phyloP scores from a whole-genome alignment of 2,113 vertebrate genomes.

The Limanda limanda region DNA sequence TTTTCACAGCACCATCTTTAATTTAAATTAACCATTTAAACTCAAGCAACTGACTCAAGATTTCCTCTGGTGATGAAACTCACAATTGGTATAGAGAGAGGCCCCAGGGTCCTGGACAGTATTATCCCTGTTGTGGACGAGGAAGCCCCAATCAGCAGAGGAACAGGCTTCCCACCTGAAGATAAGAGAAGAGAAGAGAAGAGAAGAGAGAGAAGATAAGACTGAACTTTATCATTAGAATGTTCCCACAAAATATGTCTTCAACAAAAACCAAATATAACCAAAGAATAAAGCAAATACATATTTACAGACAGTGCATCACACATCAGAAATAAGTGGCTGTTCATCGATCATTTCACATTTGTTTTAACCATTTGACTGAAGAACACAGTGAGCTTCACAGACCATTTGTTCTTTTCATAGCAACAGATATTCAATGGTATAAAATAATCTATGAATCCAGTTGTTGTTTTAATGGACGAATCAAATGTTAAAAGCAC shows the following conservation, averaged over 20 bases:
- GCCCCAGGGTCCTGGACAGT: conserved; percentile 66
- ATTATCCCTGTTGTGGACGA: conserved; percentile 74
- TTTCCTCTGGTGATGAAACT: conserved; percentile 32
- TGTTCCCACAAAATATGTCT: too few relatives aligned
- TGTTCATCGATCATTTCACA: too few relatives aligned
- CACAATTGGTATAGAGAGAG: conserved; percentile 77
- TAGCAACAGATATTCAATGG: neutral
- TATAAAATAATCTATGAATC: neutral
- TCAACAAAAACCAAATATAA: too few relatives aligned
- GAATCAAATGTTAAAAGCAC: neutral
- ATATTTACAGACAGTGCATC: too few relatives aligned
- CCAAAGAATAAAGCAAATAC: too few relatives aligned
- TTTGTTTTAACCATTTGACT: too few relatives aligned
- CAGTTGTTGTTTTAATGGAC: neutral
- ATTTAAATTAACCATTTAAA: too few relatives aligned
- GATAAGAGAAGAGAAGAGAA: neutral
- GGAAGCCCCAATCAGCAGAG: conserved; percentile 73
- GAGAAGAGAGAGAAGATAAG: neutral
- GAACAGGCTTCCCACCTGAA: conserved; percentile 43
- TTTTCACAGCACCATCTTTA: neutral
- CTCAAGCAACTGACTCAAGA: too few relatives aligned
- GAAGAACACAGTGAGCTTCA: too few relatives aligned
- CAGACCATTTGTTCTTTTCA: too few relatives aligned
- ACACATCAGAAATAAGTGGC: too few relatives aligned
- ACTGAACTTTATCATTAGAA: too few relatives aligned